These are phyloP conservation scores for Bothrops jararaca DNA, from an alignment of 2,113 vertebrate species.

Conservation along the genomic window DNA sequence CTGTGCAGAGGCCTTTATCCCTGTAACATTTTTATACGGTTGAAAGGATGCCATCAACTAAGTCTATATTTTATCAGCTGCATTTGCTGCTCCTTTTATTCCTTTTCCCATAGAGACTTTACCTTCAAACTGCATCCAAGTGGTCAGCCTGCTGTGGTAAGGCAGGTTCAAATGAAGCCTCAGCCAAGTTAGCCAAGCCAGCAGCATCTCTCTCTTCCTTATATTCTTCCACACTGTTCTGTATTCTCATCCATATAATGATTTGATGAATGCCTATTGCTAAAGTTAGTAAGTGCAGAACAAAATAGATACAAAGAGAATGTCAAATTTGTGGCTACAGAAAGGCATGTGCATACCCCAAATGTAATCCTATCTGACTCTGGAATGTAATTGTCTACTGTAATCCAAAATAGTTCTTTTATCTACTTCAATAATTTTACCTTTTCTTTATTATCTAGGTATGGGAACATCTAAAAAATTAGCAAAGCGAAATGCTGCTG, in stretches of 20 bases:
- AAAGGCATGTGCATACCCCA: not conserved
- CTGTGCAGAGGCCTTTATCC: not conserved
- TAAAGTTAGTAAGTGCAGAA: not conserved
- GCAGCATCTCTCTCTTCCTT: not conserved
- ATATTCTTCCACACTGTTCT: not conserved
- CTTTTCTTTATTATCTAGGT: conserved; percentile 66
- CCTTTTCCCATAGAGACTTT: not conserved
- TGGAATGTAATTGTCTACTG: not conserved
- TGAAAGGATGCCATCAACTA: not conserved
- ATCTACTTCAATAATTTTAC: conserved; percentile 4
- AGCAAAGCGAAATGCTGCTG: conserved; percentile 77
- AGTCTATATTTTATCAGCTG: not conserved
- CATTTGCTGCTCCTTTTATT: not conserved
- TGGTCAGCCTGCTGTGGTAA: not conserved
- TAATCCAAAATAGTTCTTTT: not conserved
- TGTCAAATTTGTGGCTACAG: not conserved
- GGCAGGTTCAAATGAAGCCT: not conserved
- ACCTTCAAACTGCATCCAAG: not conserved
- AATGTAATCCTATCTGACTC: not conserved
- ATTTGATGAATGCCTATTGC: not conserved
- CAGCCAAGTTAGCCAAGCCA: not conserved
- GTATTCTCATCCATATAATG: not conserved
- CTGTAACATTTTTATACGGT: not conserved
- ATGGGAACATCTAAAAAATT: conserved; percentile 80
- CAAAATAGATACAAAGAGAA: not conserved